Conservation (phyloP, 1,140 invertebrate genomes). For the Acyrthosiphon pisum region DNA sequence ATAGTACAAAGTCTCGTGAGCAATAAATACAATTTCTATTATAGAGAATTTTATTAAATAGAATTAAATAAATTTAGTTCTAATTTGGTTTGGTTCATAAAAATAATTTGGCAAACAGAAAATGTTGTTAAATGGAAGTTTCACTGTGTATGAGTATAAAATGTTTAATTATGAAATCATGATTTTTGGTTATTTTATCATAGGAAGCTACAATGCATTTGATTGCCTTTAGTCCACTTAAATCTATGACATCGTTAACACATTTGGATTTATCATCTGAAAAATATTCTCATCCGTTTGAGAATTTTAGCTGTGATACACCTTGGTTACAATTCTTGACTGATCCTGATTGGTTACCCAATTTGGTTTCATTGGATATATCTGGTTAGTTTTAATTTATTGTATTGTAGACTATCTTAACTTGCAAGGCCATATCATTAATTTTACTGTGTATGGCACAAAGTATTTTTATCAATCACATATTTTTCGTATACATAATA, state of each 20-base stretch:
- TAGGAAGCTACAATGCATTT: constrained; percentile 54
- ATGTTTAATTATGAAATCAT: not conserved
- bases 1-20: no score
- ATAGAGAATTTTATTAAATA: no score
- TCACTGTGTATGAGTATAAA: not conserved
- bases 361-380: constrained; percentile 74
- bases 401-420: not conserved
- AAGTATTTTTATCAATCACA: not conserved
- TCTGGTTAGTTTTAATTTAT: constrained; percentile 66
- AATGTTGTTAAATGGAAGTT: no score
- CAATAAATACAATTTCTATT: no score
- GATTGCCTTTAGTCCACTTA: constrained; percentile 49
- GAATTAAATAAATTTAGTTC: no score
- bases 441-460: not conserved
- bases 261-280: constrained; percentile 75
- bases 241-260: constrained; percentile 67
- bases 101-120: no score
- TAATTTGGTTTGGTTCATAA: no score
- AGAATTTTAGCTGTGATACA: constrained; percentile 64
- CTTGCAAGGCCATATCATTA: not conserved
- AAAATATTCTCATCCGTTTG: constrained; percentile 66
- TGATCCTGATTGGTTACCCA: constrained; percentile 67
- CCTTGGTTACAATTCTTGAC: constrained; percentile 66
- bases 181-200: not conserved
- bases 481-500: not conserved